phyloP scores from a whole-genome alignment of 2,113 vertebrate genomes.

The Octodon degus region DNA sequence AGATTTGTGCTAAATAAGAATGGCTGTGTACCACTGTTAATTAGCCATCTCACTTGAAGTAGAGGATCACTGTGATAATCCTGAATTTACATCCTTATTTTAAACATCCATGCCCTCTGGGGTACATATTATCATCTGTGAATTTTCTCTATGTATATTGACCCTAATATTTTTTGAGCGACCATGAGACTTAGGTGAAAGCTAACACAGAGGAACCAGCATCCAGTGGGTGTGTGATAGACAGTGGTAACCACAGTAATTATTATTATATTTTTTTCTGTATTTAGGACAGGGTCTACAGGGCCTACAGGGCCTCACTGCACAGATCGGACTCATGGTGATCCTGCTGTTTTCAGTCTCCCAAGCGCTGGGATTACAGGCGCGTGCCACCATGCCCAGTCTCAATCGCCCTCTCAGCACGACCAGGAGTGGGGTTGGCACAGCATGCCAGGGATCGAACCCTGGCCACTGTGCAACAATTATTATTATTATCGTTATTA shows the following conservation, averaged over 20 bases:
- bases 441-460: no score
- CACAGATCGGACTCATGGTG: no score
- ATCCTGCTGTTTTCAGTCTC: no score
- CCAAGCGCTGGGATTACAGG: no score
- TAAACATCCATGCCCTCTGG: accelerated
- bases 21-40: neutral
- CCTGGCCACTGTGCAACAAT: no score
- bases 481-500: neutral
- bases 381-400: no score
- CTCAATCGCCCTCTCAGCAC: no score
- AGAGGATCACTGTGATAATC: neutral
- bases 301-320: no score
- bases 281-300: no score
- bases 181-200: neutral
- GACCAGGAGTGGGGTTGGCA: no score
- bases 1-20: neutral
- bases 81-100: neutral
- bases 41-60: neutral
- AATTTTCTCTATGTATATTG: no score
- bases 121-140: accelerated
- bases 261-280: neutral
- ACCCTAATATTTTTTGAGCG: neutral
- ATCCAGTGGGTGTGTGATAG: neutral
- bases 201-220: neutral
- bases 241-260: accelerated